phyloP scores from a whole-genome alignment of 2,113 vertebrate species.

The Garra rufa region DNA sequence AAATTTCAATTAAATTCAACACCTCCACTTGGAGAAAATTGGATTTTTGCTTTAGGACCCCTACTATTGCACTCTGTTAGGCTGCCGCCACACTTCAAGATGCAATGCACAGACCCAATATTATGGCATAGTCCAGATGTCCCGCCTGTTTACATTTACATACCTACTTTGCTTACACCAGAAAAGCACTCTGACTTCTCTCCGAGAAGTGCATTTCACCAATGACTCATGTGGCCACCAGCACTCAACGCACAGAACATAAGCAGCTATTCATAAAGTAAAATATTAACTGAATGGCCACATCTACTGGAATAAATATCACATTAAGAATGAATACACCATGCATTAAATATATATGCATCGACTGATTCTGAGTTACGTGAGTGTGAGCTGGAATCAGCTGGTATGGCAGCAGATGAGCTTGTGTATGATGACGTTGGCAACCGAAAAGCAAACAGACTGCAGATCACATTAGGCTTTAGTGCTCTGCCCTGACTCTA shows the following conservation, averaged over 20 bases:
- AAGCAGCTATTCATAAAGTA: not conserved
- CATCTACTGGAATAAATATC: not conserved
- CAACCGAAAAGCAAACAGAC: constrained; percentile 11
- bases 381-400: not conserved
- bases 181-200: not conserved
- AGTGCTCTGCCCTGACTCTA: not conserved
- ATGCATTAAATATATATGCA: not conserved
- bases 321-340: not conserved
- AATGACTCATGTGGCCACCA: not conserved
- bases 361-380: not conserved
- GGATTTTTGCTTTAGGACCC: not conserved
- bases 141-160: not conserved
- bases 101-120: not conserved
- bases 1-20: too few species aligned
- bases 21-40: not conserved
- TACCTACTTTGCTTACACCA: not conserved
- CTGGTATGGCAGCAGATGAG: constrained; percentile 8
- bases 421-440: not conserved
- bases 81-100: not conserved
- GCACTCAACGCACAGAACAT: too few species aligned
- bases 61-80: not conserved
- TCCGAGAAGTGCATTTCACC: not conserved
- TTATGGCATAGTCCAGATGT: not conserved
- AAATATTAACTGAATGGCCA: not conserved
- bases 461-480: constrained; percentile 8